Conservation (phyloP, 2,888 invertebrate species). For the Phytoseiulus persimilis region DNA sequence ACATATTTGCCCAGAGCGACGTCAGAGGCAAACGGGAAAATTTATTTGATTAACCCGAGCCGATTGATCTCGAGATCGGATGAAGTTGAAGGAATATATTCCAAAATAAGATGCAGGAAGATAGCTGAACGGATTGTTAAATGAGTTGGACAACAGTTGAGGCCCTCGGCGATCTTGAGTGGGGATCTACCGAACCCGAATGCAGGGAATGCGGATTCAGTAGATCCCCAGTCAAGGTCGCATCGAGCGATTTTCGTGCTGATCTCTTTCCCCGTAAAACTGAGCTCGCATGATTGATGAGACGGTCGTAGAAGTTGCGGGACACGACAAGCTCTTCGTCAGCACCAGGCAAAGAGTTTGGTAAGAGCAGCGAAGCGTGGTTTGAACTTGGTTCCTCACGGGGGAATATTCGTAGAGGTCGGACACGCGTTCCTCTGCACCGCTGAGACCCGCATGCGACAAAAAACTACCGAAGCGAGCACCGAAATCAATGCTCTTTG, state of each 20-base stretch:
- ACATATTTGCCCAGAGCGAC: not conserved
- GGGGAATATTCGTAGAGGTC: not conserved
- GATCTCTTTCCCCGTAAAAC: too few relatives aligned
- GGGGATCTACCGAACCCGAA: too few relatives aligned
- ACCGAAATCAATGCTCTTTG: not conserved
- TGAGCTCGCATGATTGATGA: too few relatives aligned
- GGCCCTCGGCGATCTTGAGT: too few relatives aligned
- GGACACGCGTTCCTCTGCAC: not conserved
- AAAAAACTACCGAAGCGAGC: not conserved
- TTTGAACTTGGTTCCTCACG: not conserved
- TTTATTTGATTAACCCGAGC: not conserved
- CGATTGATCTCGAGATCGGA: not conserved
- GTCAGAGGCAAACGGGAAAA: not conserved
- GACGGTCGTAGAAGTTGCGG: not conserved
- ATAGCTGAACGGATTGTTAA: too few relatives aligned
- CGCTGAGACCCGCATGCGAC: not conserved
- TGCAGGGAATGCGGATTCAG: too few relatives aligned
- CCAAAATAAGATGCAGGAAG: too few relatives aligned
- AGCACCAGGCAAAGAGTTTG: not conserved
- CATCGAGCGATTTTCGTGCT: too few relatives aligned
- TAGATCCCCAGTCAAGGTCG: too few relatives aligned
- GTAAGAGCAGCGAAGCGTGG: not conserved
- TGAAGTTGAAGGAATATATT: too few relatives aligned
- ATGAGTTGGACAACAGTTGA: too few relatives aligned
- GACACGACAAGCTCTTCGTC: not conserved